Percentiles rank a stretch among this genome's conserved stretches.
Conservation (phyloP, 2,797 vertebrate genomes). For the Saxicola maurus region DNA sequence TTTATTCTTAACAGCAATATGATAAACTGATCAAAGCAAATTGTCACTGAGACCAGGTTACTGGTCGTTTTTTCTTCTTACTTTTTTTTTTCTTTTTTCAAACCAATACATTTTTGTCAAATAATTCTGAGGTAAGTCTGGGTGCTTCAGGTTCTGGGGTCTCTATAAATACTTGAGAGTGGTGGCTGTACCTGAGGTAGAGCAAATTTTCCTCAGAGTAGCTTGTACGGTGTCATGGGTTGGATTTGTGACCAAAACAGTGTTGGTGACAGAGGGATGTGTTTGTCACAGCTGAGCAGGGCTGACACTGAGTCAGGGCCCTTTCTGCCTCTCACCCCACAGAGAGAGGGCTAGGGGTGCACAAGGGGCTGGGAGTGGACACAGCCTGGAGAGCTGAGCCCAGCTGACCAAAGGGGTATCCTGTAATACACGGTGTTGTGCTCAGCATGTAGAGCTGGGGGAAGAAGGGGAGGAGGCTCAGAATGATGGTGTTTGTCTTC, state of each 20-base stretch:
- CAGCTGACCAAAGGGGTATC: rapidly evolving
- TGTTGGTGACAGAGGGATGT: no score
- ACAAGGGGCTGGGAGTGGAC: not conserved
- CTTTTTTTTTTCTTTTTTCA: not conserved
- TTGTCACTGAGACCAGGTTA: not conserved
- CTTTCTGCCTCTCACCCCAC: not conserved
- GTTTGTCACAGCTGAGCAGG: not conserved
- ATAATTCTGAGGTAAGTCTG: not conserved
- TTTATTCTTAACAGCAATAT: not conserved
- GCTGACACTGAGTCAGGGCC: not conserved
- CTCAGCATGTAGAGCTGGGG: not conserved
- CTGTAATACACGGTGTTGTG: rapidly evolving
- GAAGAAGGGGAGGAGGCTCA: not conserved
- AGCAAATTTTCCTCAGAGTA: not conserved
- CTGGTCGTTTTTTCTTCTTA: not conserved
- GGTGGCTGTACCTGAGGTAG: not conserved
- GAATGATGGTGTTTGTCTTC: not conserved
- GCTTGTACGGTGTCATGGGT: not conserved
- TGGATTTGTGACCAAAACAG: not conserved
- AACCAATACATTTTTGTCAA: not conserved
- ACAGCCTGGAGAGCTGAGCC: not conserved
- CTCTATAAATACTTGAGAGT: not conserved
- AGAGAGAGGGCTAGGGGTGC: not conserved
- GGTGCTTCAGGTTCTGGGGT: not conserved
- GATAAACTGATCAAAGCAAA: not conserved